Percentiles rank a stretch among this genome's conserved stretches.
phyloP scores from a whole-genome alignment of 2,113 vertebrate species.

The Takifugu bimaculatus region DNA sequence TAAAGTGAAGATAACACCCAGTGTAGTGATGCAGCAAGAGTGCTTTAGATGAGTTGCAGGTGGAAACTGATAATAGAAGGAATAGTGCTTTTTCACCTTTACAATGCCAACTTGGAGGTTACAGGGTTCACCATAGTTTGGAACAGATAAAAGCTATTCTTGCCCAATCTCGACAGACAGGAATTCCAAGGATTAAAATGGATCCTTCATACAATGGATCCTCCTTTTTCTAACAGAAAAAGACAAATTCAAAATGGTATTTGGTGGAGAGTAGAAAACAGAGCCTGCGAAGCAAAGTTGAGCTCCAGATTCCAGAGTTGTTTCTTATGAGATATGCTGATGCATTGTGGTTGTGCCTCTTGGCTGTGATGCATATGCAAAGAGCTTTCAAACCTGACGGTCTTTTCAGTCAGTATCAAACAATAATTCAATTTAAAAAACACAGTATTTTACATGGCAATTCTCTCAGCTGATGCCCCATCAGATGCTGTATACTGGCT shows the following conservation, averaged over 20 bases:
- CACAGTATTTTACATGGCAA: too few relatives aligned
- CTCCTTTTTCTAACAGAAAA: conserved; percentile 12
- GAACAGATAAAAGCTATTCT: conserved; percentile 11
- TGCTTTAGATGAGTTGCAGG: too few relatives aligned
- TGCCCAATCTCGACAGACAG: background rate
- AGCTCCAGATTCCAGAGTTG: conserved; percentile 21
- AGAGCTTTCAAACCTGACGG: conserved; percentile 16
- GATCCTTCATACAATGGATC: background rate
- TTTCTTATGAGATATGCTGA: conserved; percentile 14
- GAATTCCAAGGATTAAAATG: conserved; percentile 3
- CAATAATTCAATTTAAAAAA: too few relatives aligned
- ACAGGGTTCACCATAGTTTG: conserved; percentile 14
- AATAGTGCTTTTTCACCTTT: too few relatives aligned
- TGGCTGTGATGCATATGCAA: conserved; percentile 27
- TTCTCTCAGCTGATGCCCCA: too few relatives aligned
- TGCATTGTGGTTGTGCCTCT: conserved; percentile 9
- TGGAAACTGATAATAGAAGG: too few relatives aligned
- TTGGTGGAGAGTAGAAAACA: conserved; percentile 14
- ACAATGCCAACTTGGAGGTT: conserved; percentile 7
- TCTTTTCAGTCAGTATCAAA: background rate
- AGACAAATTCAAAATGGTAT: background rate
- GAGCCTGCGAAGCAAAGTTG: conserved; percentile 11
- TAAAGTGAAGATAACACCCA: too few relatives aligned
- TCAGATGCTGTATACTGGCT: too few relatives aligned
- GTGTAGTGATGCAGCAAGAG: too few relatives aligned